phyloP scores from a whole-genome alignment of 1,140 invertebrate species.

The Portunus trituberculatus region DNA sequence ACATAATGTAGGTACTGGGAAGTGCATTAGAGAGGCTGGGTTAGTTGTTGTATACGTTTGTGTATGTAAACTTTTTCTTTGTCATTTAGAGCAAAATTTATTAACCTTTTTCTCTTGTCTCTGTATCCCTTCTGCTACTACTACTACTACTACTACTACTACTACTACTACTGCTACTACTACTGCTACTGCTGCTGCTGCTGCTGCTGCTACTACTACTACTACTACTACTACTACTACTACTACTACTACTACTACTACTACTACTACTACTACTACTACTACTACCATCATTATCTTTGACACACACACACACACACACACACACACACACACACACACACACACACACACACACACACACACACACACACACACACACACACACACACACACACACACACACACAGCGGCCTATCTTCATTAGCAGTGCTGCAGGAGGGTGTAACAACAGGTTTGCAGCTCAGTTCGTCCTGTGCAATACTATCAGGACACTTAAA shows the following conservation, averaged over 20 bases:
- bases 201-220: background rate
- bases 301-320: background rate
- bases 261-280: background rate
- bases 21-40: too few species aligned
- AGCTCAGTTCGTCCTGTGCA: background rate
- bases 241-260: background rate
- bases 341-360: constrained; percentile 44
- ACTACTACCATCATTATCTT: background rate
- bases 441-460: too few species aligned
- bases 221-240: too few species aligned
- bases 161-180: background rate
- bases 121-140: background rate
- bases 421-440: too few species aligned
- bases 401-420: background rate
- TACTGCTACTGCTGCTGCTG: background rate
- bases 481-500: too few species aligned
- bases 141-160: background rate
- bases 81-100: too few species aligned
- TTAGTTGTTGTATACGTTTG: too few species aligned
- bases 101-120: background rate
- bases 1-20: too few species aligned
- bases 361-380: background rate
- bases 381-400: background rate
- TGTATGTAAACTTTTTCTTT: too few species aligned
- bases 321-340: background rate